phyloP scores from a whole-genome alignment of 1,140 invertebrate species.

The Drosophila yakuba region DNA sequence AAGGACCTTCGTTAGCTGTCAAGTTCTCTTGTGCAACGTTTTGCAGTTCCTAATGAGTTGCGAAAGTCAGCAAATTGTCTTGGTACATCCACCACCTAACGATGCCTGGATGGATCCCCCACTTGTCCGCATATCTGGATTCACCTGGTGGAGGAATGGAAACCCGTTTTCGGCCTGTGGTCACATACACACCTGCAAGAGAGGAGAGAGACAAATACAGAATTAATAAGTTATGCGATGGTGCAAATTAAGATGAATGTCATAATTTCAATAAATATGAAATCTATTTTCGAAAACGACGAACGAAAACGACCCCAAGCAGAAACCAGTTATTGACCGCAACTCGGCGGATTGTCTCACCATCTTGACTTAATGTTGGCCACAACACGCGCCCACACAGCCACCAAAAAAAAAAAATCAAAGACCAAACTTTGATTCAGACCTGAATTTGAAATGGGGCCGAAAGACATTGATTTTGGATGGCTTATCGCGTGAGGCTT shows the following conservation, averaged over 20 bases:
- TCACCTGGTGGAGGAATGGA: slow-evolving; percentile 18
- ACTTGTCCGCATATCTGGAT: background rate
- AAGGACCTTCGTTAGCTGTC: slow-evolving; percentile 48
- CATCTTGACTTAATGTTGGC: slow-evolving; percentile 40
- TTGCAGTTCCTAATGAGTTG: slow-evolving; percentile 62
- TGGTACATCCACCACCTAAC: slow-evolving; percentile 23
- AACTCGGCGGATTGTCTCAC: slow-evolving; percentile 36
- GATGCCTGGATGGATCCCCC: slow-evolving; percentile 31
- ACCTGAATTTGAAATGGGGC: background rate
- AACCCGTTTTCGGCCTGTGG: slow-evolving; percentile 49
- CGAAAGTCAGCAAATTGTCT: slow-evolving; percentile 55
- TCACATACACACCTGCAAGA: slow-evolving; percentile 67
- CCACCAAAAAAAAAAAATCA: background rate
- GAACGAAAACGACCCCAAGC: slow-evolving; percentile 11
- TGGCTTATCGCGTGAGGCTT: slow-evolving; percentile 64
- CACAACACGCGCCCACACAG: slow-evolving; percentile 55
- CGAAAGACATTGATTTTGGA: slow-evolving; percentile 42
- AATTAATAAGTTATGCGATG: slow-evolving; percentile 77
- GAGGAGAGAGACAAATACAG: slow-evolving; percentile 43
- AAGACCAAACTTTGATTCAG: slow-evolving; percentile 1
- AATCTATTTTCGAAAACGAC: slow-evolving; percentile 68
- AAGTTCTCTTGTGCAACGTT: slow-evolving; percentile 56
- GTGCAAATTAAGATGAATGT: slow-evolving; percentile 81
- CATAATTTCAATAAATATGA: slow-evolving; percentile 81
- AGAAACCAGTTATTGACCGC: slow-evolving; percentile 40